phyloP scores from a whole-genome alignment of 2,888 invertebrate genomes.

The Scaptomyza cyrtandrae region DNA sequence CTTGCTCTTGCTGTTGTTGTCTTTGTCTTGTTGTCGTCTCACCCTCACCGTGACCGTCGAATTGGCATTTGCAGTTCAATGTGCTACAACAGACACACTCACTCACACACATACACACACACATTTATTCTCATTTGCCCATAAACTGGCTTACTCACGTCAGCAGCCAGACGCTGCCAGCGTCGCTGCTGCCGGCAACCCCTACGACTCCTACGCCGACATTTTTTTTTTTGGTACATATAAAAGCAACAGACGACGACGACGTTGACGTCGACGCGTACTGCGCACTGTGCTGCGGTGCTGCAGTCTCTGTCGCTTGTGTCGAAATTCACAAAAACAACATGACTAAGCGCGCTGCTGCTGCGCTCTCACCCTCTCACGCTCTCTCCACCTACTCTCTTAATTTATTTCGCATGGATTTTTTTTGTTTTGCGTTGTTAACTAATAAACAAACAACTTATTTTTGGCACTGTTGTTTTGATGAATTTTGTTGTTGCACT shows the following conservation, averaged over 20 bases:
- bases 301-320: constrained; percentile 38
- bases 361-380: constrained; percentile 34
- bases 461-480: constrained; percentile 28
- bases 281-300: no score
- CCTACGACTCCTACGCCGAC: constrained; percentile 63
- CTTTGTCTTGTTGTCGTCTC: constrained; percentile 41
- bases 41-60: constrained; percentile 76
- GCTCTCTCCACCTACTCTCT: constrained; percentile 17
- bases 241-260: constrained; percentile 39
- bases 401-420: constrained; percentile 29
- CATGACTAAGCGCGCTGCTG: constrained; percentile 66
- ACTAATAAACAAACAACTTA: constrained; percentile 53
- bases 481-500: constrained; percentile 36
- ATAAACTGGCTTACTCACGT: constrained; percentile 66
- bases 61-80: constrained; percentile 79
- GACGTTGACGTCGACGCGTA: constrained; percentile 1
- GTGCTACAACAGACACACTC: constrained; percentile 59
- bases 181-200: constrained; percentile 70
- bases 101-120: constrained; percentile 18
- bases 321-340: constrained; percentile 75
- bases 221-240: constrained; percentile 24
- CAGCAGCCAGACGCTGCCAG: constrained; percentile 64
- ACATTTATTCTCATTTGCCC: constrained; percentile 38
- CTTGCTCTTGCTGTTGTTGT: constrained; percentile 24
- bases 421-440: constrained; percentile 59